Percentiles rank a stretch among this genome's conserved stretches.
phyloP scores from a whole-genome alignment of 2,888 invertebrate species.

The Cyrtodaria siliqua region DNA sequence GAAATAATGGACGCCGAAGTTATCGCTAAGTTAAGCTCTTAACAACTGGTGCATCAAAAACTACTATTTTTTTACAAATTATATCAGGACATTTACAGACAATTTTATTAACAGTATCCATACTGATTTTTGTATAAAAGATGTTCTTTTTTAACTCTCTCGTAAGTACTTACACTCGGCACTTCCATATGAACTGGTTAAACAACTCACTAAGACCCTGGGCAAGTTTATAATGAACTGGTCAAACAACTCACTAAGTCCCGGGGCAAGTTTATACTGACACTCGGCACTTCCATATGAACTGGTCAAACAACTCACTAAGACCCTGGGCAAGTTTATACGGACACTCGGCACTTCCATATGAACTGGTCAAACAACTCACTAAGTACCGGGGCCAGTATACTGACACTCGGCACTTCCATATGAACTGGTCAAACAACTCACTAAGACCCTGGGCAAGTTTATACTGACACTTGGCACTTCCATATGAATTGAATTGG shows the following conservation, averaged over 20 bases:
- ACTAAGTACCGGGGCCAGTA: conserved; percentile 84
- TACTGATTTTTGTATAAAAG: too few species aligned
- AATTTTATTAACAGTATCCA: too few species aligned
- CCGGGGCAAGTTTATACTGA: conserved; percentile 84
- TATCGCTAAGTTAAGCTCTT: too few species aligned
- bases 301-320: conserved; percentile 86
- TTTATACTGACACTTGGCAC: conserved; percentile 84
- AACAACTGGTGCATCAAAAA: too few species aligned
- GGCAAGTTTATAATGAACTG: conserved; percentile 85
- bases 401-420: conserved; percentile 85
- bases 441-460: conserved; percentile 85
- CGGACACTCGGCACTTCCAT: conserved; percentile 85
- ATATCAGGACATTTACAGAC: too few species aligned
- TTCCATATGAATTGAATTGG: too few species aligned
- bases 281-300: conserved; percentile 86
- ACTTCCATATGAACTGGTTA: conserved; percentile 86
- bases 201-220: conserved; percentile 85
- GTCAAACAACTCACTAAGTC: conserved; percentile 85
- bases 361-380: conserved; percentile 86
- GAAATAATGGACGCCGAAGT: too few species aligned
- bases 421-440: conserved; percentile 86
- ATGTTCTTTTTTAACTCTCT: too few species aligned
- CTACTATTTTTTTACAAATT: too few species aligned
- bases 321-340: conserved; percentile 84
- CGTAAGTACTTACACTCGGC: conserved; percentile 85